phyloP scores from a whole-genome alignment of 2,113 vertebrate genomes.

The Ctenodactylus gundi region DNA sequence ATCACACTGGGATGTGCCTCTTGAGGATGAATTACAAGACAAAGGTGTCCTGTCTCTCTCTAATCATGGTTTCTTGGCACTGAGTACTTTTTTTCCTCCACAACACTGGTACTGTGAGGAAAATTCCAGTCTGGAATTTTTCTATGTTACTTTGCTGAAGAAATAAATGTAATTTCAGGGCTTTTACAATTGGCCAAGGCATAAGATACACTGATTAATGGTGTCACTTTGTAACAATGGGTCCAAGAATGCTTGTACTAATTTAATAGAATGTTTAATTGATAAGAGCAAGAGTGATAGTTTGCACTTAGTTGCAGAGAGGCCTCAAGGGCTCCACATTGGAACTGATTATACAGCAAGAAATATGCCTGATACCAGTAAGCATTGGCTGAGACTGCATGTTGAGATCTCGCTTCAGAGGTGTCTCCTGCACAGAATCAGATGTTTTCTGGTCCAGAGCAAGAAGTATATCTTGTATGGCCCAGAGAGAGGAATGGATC shows the following conservation, averaged over 20 bases:
- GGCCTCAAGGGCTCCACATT: background rate
- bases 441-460: background rate
- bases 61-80: background rate
- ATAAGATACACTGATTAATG: background rate
- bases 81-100: background rate
- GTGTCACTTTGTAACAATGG: background rate
- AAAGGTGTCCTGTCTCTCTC: background rate
- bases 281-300: background rate
- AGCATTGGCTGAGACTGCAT: too few relatives aligned
- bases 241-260: background rate
- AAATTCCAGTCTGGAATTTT: background rate
- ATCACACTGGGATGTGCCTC: background rate
- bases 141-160: background rate
- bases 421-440: background rate
- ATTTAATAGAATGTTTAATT: background rate
- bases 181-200: background rate
- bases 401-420: background rate
- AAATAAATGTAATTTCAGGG: background rate
- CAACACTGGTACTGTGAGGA: background rate
- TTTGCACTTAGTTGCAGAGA: background rate
- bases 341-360: background rate
- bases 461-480: background rate
- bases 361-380: background rate
- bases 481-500: background rate
- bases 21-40: background rate